Evolutionary conservation across 2,113 vertebrate genomes (phyloP).

Genomic region (Verasper variegatus): DNA sequence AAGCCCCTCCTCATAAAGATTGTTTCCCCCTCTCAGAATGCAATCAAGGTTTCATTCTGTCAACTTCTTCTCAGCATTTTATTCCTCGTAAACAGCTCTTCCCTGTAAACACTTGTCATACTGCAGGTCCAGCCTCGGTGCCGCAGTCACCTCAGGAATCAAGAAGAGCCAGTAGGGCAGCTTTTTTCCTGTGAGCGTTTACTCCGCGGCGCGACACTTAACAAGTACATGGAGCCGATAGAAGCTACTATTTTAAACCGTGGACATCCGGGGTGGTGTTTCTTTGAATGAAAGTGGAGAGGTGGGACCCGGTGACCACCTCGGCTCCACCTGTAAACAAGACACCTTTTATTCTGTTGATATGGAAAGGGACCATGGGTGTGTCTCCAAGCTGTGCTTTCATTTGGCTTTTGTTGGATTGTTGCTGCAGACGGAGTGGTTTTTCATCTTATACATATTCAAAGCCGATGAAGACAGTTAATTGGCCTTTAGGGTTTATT

Average conservation of each 20-base stretch:
- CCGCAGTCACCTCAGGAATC: slow-evolving; percentile 55
- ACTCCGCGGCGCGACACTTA: background rate
- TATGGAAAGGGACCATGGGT: slow-evolving; percentile 22
- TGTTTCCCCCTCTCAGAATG: background rate
- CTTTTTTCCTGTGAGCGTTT: slow-evolving; percentile 34
- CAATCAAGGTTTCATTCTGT: background rate
- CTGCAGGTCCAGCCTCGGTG: background rate
- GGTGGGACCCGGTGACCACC: slow-evolving; percentile 30
- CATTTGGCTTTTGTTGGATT: slow-evolving; percentile 24
- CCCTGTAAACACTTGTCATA: background rate
- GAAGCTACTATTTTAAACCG: background rate
- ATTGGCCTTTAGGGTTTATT: too few species aligned
- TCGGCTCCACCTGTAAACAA: slow-evolving; percentile 9
- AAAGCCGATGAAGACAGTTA: background rate
- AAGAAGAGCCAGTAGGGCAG: slow-evolving; percentile 58
- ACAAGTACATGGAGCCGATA: background rate
- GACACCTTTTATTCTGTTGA: background rate
- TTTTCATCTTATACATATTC: slow-evolving; percentile 4
- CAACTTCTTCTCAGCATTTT: slow-evolving; percentile 31
- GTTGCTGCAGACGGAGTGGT: too few species aligned
- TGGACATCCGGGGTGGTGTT: slow-evolving; percentile 9
- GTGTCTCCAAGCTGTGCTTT: slow-evolving; percentile 34
- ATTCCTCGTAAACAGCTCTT: background rate
- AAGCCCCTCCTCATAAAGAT: background rate
- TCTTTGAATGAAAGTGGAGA: slow-evolving; percentile 17